These are phyloP conservation scores for Hippopotamus amphibius DNA, from an alignment of 2,113 vertebrate genomes.

Conservation along the genomic window DNA sequence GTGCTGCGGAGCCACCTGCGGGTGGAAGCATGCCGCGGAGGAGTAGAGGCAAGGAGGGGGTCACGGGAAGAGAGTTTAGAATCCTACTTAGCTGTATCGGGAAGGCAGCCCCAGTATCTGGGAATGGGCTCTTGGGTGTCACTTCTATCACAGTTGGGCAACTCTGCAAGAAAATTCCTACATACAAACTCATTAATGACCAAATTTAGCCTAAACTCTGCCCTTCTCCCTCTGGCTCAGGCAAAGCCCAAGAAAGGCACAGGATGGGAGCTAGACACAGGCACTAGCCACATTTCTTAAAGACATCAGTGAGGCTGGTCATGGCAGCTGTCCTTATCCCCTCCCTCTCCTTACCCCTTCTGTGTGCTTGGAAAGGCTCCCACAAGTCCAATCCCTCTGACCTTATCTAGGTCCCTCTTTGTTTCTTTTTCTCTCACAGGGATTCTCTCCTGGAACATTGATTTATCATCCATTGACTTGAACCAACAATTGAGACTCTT, in stretches of 20 bases:
- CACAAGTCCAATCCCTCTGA: neutral
- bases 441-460: slow-evolving; percentile 93
- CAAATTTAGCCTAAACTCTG: slow-evolving; percentile 49
- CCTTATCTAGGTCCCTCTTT: slow-evolving; percentile 43
- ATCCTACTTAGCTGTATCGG: neutral
- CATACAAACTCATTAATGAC: slow-evolving; percentile 8
- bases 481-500: slow-evolving; percentile 95
- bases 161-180: slow-evolving; percentile 49
- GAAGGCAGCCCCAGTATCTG: neutral
- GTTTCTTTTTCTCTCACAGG: slow-evolving; percentile 85
- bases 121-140: neutral
- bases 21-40: slow-evolving; percentile 42
- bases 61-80: neutral
- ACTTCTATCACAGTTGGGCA: slow-evolving; percentile 4
- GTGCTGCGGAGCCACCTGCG: slow-evolving; percentile 77
- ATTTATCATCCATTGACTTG: slow-evolving; percentile 91
- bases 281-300: neutral
- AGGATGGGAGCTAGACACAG: neutral
- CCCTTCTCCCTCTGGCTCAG: neutral
- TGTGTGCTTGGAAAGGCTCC: neutral
- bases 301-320: neutral
- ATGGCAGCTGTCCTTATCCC: neutral
- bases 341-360: neutral
- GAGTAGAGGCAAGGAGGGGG: neutral
- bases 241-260: neutral